These are phyloP conservation scores for Aegithalos caudatus DNA, from an alignment of 2,113 vertebrate genomes.

Conservation along the genomic window DNA sequence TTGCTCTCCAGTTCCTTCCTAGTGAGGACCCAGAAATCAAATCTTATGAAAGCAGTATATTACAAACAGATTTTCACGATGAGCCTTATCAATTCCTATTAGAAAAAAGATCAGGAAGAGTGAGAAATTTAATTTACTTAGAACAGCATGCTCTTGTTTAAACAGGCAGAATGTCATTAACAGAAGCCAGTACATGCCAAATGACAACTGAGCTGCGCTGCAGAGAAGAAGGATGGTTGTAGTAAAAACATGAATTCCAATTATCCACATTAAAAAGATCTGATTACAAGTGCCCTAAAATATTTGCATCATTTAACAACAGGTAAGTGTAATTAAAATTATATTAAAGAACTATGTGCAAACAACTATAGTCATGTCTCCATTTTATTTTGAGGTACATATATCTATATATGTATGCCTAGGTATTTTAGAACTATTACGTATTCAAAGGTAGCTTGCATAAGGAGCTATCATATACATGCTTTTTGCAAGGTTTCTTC, in stretches of 20 bases:
- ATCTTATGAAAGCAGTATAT: not conserved
- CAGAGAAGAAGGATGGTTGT: not conserved
- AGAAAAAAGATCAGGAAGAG: not conserved
- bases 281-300: not conserved
- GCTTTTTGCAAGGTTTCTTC: not conserved
- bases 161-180: constrained; percentile 13
- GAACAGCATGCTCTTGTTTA: constrained; percentile 2
- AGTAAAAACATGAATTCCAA: constrained; percentile 10
- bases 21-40: not conserved
- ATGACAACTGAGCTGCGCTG: not conserved
- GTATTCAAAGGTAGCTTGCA: not conserved
- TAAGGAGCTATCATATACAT: not conserved
- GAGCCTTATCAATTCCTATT: not conserved
- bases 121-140: constrained; percentile 2
- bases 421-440: not conserved
- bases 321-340: not conserved
- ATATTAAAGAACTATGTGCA: not conserved
- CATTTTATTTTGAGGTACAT: not conserved
- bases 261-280: constrained; percentile 3
- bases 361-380: not conserved
- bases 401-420: not conserved
- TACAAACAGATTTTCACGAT: not conserved
- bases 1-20: not conserved
- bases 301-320: not conserved
- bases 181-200: not conserved